These are phyloP conservation scores for Entomobrya proxima DNA, from an alignment of 2,888 invertebrate genomes.

Conservation along the genomic window DNA sequence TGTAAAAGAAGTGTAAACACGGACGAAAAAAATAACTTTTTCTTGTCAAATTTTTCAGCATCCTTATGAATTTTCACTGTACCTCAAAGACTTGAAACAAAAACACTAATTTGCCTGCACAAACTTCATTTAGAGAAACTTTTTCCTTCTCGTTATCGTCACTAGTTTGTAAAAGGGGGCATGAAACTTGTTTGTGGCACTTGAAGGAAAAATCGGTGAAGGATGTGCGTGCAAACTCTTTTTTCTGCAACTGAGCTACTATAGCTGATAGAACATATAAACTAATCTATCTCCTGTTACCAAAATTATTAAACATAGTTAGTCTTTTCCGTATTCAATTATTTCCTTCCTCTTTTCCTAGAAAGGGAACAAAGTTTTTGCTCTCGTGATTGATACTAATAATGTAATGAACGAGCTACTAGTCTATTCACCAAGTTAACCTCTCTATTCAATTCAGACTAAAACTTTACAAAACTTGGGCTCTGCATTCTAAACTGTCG, in stretches of 20 bases:
- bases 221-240: conserved; percentile 42
- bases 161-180: background rate
- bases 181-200: background rate
- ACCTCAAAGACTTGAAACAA: background rate
- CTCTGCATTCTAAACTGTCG: background rate
- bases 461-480: background rate
- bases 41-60: background rate
- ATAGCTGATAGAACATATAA: conserved; percentile 3
- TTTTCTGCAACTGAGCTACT: conserved; percentile 18
- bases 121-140: background rate
- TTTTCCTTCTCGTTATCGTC: background rate
- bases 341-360: conserved; percentile 25
- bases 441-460: conserved; percentile 17
- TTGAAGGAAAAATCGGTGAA: background rate
- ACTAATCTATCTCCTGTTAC: too few relatives aligned
- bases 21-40: background rate
- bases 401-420: conserved; percentile 5
- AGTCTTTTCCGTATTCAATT: conserved; percentile 28
- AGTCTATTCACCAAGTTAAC: conserved; percentile 13
- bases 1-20: conserved; percentile 24
- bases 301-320: conserved; percentile 14
- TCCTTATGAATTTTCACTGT: background rate
- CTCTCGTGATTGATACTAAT: conserved; percentile 38
- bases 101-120: conserved; percentile 27
- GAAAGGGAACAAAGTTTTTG: background rate